Base-by-base conservation (phyloP, 1,140 invertebrate genomes). In the Caenorhabditis brenneri region DNA sequence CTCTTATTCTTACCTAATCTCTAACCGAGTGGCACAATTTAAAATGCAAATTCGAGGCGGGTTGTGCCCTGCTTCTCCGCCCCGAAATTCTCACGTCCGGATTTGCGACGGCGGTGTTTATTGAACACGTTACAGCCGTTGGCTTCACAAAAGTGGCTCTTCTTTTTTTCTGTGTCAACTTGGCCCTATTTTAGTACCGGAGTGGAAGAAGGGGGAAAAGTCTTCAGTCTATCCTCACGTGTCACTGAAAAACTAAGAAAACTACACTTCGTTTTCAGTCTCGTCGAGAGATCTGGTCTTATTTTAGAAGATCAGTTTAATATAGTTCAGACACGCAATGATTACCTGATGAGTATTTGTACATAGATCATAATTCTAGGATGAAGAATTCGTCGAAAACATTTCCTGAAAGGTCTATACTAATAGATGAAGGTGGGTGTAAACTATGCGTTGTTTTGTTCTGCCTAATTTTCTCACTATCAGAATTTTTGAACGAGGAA, bases 51-150 rank as follows among this genome's bases (percentile, higher is more conserved):
- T 74, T 74, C 65, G 36, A 74, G 36, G 36, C 65, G 65, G 19
- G 33, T n/a, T 46, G 36, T 15, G 36, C 22, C 36, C 29, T 24
- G 19, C 65, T 42, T 46, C 36, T 74, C 65, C 58, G 58, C 58
- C 58, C 58, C 65, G 65, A 74, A 74, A 74, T 74, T 74, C 65
- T 74, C 65, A 74, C 65, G 65, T 74, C 65, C 65, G 65, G 65
- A 74, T 74, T 74, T 74, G 65, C 36, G 65, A 65, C 36, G 36
- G 19, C 65, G 65, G 65, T 74, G 65, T 74, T 74, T 74, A 74
- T 74, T 74, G 65, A 74, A 74, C 65, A 42, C 33, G 65, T 74
- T 74, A 74, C 65, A 74, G 65, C n/a, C 65, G 36, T 19, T 29
- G n/a, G 33, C 65, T 74, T 42, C 65, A 74, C 31, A 65, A 29